Percentiles rank a stretch among this genome's conserved stretches.
Evolutionary conservation across 2,113 vertebrate genomes (phyloP).

Genomic region (Misgurnus anguillicaudatus): DNA sequence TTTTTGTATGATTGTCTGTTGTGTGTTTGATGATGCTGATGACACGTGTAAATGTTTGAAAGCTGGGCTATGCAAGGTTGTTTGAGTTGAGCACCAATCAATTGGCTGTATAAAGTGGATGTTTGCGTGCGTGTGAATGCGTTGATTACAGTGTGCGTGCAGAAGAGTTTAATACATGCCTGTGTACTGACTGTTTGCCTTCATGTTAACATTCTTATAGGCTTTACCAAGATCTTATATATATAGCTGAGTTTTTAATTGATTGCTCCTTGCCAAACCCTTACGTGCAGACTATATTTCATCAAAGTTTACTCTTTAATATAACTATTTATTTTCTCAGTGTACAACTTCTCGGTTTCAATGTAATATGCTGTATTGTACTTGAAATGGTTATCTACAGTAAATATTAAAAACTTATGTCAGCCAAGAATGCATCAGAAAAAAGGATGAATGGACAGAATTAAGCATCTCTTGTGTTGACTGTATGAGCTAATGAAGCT

Average conservation of each 20-base stretch:
- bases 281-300: background rate
- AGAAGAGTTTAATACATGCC: constrained; percentile 31
- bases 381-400: background rate
- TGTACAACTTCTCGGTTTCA: background rate
- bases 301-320: constrained; percentile 8
- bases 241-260: constrained; percentile 5
- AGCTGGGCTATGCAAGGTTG: background rate
- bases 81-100: background rate
- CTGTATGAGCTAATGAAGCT: background rate
- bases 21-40: background rate
- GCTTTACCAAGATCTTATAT: constrained; percentile 54
- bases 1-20: background rate
- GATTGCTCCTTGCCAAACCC: background rate
- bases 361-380: constrained; percentile 12
- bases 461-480: background rate
- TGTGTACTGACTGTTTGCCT: constrained; percentile 60
- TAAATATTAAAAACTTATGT: background rate
- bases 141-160: constrained; percentile 45
- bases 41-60: constrained; percentile 30
- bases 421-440: background rate
- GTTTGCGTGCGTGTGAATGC: background rate
- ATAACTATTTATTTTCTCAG: constrained; percentile 45
- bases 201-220: constrained; percentile 47
- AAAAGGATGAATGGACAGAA: background rate
- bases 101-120: constrained; percentile 1